Evolutionary conservation across 2,113 vertebrate species (phyloP).

Genomic region (Chaetops frenatus): DNA sequence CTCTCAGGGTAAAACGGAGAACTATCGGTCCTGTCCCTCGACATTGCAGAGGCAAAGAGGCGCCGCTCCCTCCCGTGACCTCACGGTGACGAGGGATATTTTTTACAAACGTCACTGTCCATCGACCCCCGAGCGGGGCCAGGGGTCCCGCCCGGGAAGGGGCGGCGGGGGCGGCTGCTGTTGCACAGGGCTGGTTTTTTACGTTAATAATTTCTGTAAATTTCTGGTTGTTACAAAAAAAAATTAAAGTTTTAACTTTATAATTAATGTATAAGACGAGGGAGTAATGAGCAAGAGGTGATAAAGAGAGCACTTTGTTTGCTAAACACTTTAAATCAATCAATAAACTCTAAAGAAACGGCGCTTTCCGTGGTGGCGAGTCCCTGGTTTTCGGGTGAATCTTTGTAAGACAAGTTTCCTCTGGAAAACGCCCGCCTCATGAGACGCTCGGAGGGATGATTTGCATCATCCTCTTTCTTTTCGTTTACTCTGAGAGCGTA

Average conservation of each 20-base stretch:
- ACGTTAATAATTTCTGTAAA: constrained; percentile 50
- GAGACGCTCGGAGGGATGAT: background rate
- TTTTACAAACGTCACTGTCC: background rate
- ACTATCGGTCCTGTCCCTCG: background rate
- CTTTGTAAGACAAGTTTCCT: background rate
- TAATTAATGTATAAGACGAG: constrained; percentile 56
- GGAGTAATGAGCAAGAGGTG: background rate
- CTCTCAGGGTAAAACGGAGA: constrained; percentile 63
- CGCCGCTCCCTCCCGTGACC: background rate
- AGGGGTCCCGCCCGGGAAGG: background rate
- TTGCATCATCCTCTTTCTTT: background rate
- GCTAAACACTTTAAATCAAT: constrained; percentile 59
- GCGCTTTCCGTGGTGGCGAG: background rate
- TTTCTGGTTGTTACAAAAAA: constrained; percentile 47
- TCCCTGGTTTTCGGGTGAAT: background rate
- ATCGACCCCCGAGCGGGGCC: background rate
- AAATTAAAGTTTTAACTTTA: constrained; percentile 56
- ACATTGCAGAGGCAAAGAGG: background rate
- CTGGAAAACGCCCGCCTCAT: background rate
- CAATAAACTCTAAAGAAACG: constrained; percentile 43
- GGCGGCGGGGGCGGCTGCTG: background rate
- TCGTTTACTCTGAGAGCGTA: background rate
- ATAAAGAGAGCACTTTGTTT: constrained; percentile 66
- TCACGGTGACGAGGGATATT: background rate
- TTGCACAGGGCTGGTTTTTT: background rate